phyloP scores from a whole-genome alignment of 2,113 vertebrate genomes.

The Rhinolophus ferrumequinum region DNA sequence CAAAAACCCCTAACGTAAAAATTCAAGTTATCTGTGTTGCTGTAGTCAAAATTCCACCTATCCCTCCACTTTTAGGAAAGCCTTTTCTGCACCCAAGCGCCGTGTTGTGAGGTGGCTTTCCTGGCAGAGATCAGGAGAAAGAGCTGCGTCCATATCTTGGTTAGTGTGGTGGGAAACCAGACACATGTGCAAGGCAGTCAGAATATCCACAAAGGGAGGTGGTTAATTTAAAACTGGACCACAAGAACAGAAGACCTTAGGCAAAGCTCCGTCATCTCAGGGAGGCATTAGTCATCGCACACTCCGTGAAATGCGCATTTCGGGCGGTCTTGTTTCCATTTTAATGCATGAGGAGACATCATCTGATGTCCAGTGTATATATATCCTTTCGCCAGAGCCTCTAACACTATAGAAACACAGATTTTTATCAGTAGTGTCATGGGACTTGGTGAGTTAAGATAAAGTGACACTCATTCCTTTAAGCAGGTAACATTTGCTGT shows the following conservation, averaged over 20 bases:
- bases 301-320: not conserved
- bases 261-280: not conserved
- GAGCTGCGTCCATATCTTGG: not conserved
- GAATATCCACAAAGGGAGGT: not conserved
- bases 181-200: not conserved
- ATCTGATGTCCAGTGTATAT: not conserved
- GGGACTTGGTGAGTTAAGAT: not conserved
- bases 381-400: not conserved
- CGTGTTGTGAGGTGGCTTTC: not conserved
- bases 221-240: not conserved
- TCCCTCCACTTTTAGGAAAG: not conserved
- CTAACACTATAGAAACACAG: not conserved
- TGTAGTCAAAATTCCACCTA: not conserved
- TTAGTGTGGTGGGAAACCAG: not conserved
- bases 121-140: not conserved
- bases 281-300: not conserved
- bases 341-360: not conserved
- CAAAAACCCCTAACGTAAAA: not conserved
- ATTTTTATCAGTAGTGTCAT: not conserved
- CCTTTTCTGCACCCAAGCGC: not conserved
- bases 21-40: not conserved
- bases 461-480: not conserved
- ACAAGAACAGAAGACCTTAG: not conserved
- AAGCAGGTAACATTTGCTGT: not conserved
- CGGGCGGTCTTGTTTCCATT: not conserved